Percentiles rank a stretch among this genome's conserved stretches.
phyloP scores from a whole-genome alignment of 1,140 invertebrate genomes.

The Danaus melanippus region DNA sequence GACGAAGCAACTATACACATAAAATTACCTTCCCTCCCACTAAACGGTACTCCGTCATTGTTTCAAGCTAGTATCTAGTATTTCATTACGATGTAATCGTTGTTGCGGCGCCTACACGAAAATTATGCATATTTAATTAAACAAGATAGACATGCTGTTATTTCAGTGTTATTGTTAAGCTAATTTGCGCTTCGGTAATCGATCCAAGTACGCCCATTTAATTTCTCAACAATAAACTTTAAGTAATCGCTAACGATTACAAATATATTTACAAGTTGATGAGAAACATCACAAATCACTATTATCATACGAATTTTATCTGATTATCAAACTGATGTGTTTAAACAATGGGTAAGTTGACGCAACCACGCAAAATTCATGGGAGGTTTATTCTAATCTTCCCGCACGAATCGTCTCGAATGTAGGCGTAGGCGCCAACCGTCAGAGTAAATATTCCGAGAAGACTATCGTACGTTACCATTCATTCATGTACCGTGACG shows the following conservation, averaged over 20 bases:
- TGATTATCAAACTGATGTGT: too few species aligned
- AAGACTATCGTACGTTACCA: constrained; percentile 49
- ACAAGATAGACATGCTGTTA: constrained; percentile 14
- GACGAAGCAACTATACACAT: constrained; percentile 23
- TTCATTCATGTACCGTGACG: constrained; percentile 55
- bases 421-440: constrained; percentile 48
- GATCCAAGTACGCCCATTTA: too few species aligned
- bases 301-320: too few species aligned
- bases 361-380: constrained; percentile 13
- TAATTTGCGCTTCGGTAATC: too few species aligned
- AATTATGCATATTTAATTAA: constrained; percentile 40
- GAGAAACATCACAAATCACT: too few species aligned
- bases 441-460: constrained; percentile 60
- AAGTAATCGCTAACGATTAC: too few species aligned
- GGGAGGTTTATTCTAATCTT: constrained; percentile 24
- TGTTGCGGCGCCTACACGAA: constrained; percentile 45
- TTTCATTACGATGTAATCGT: constrained; percentile 58
- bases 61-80: constrained; percentile 38
- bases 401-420: constrained; percentile 16
- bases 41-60: constrained; percentile 48
- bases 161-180: too few species aligned
- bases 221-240: too few species aligned
- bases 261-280: too few species aligned
- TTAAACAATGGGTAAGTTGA: background rate
- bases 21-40: constrained; percentile 42